These are phyloP conservation scores for Orgyia antiqua DNA, from an alignment of 2,888 invertebrate genomes.

Conservation along the genomic window DNA sequence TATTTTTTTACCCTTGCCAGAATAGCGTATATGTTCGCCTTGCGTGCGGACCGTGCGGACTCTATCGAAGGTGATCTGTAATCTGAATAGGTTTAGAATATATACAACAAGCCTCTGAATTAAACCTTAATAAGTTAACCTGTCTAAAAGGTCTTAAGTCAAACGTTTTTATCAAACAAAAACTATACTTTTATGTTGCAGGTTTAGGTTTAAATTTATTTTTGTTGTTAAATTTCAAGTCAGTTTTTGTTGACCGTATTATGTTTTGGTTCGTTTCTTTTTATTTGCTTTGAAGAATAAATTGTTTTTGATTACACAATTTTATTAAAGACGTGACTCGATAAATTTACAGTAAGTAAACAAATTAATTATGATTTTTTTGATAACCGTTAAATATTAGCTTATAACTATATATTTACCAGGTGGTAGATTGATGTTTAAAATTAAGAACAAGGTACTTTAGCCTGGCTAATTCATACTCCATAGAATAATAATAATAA, in stretches of 20 bases:
- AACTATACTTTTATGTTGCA: conserved; percentile 21
- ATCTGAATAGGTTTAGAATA: conserved; percentile 55
- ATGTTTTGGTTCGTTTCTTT: conserved; percentile 52
- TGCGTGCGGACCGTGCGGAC: too few species aligned
- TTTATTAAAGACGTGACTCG: conserved; percentile 51
- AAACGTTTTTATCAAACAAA: conserved; percentile 14
- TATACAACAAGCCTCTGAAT: conserved; percentile 57
- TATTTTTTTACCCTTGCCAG: too few species aligned
- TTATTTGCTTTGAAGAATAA: conserved; percentile 68
- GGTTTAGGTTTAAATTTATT: conserved; percentile 20
- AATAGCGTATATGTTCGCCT: too few species aligned
- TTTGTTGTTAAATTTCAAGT: conserved; percentile 16
- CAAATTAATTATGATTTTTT: conserved; percentile 47
- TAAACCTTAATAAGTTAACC: conserved; percentile 51
- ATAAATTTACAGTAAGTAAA: conserved; percentile 50
- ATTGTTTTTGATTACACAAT: conserved; percentile 54
- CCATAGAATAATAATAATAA: too few species aligned
- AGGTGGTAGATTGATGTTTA: too few species aligned
- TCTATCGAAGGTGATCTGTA: conserved; percentile 38
- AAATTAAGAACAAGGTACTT: too few species aligned
- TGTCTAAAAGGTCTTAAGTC: conserved; percentile 25
- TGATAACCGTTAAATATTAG: conserved; percentile 42
- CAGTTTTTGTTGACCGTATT: conserved; percentile 29
- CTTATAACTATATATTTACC: too few species aligned
- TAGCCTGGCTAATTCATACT: too few species aligned